These are phyloP conservation scores for Esox niger DNA, from an alignment of 2,113 vertebrate species.

Conservation along the genomic window DNA sequence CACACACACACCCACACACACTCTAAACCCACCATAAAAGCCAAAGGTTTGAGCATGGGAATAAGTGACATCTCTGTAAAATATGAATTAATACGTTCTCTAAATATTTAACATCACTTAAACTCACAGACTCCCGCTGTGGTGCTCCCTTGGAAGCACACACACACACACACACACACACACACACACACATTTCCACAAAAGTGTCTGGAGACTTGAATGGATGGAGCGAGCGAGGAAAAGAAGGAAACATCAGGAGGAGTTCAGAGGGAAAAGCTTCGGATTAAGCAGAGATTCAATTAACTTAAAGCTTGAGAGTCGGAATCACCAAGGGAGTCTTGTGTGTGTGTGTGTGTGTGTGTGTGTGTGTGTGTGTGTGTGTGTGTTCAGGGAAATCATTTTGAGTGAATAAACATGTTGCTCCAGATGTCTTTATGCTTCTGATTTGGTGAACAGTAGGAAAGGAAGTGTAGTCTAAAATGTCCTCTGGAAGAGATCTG, in stretches of 20 bases:
- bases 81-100: conserved; percentile 65
- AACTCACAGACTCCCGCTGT: conserved; percentile 56
- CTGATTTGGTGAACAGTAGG: conserved; percentile 52
- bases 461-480: no score
- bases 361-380: neutral
- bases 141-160: conserved; percentile 26
- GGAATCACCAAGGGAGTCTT: neutral
- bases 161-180: no score
- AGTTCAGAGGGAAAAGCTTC: conserved; percentile 27
- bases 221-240: no score
- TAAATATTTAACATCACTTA: conserved; percentile 74
- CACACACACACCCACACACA: neutral
- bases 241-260: conserved; percentile 25
- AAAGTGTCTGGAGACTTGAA: conserved; percentile 47
- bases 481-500: neutral
- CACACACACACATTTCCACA: no score
- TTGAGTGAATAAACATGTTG: conserved; percentile 74
- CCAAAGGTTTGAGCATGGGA: conserved; percentile 26
- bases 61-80: conserved; percentile 42
- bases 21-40: neutral
- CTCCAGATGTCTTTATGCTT: conserved; percentile 50
- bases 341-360: conserved; percentile 30
- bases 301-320: conserved; percentile 55
- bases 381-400: conserved; percentile 70
- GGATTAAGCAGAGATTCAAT: conserved; percentile 71